Conservation (phyloP, 2,888 invertebrate genomes). For the Stegana nigrithorax region DNA sequence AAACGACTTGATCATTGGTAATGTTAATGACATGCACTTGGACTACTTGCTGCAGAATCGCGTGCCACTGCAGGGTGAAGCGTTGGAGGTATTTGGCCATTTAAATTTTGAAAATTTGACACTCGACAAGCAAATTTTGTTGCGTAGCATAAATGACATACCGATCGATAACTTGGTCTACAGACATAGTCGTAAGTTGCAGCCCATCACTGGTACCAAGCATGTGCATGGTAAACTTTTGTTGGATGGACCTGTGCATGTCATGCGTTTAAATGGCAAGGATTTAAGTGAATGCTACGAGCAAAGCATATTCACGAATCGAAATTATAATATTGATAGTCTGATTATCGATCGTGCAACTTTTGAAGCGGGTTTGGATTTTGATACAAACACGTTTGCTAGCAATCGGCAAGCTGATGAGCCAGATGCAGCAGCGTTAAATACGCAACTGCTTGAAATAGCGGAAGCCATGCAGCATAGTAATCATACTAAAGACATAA, state of each 20-base stretch:
- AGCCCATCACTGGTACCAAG: constrained; percentile 53
- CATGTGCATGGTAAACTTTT: constrained; percentile 45
- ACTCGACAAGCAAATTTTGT: constrained; percentile 41
- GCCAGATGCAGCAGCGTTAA: background rate
- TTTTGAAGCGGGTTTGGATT: constrained; percentile 49
- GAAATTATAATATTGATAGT: constrained; percentile 53
- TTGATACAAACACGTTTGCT: constrained; percentile 4
- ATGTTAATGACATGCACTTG: constrained; percentile 54
- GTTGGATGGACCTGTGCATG: constrained; percentile 54
- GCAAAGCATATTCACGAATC: constrained; percentile 50
- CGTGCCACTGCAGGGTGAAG: constrained; percentile 45
- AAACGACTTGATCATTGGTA: constrained; percentile 38
- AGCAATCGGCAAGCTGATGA: background rate
- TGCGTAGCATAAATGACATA: constrained; percentile 59
- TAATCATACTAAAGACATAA: constrained; percentile 32
- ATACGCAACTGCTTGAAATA: constrained; percentile 10
- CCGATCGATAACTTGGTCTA: constrained; percentile 50
- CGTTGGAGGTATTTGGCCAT: constrained; percentile 56
- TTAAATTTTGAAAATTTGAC: constrained; percentile 55
- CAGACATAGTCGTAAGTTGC: constrained; percentile 42
- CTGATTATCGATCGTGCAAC: constrained; percentile 49
- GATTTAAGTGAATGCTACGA: constrained; percentile 54
- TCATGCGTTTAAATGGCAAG: constrained; percentile 49
- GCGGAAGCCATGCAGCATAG: too few relatives aligned
- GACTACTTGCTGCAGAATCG: constrained; percentile 58